Percentiles rank a stretch among this genome's conserved stretches.
Evolutionary conservation across 2,113 vertebrate genomes (phyloP).

Genomic region (Calypte anna): DNA sequence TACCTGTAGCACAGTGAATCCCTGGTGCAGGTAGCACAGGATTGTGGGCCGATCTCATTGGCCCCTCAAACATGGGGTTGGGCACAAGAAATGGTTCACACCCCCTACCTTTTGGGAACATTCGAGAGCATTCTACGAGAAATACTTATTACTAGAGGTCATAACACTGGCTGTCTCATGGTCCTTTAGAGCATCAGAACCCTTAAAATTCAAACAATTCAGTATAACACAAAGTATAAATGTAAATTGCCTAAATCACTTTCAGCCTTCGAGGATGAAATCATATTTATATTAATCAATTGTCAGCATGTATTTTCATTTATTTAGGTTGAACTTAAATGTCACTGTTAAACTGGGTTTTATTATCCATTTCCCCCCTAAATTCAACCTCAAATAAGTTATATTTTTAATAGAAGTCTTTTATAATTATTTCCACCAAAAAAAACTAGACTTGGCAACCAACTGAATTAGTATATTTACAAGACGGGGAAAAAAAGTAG

Average conservation of each 20-base stretch:
- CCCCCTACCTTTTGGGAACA: too few relatives aligned
- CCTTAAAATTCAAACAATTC: conserved; percentile 76
- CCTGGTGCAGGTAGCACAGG: too few relatives aligned
- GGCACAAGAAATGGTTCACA: too few relatives aligned
- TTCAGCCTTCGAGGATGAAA: not conserved
- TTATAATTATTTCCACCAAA: not conserved
- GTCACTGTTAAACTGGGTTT: not conserved
- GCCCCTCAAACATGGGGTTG: too few relatives aligned
- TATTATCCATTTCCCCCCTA: not conserved
- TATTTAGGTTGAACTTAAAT: not conserved
- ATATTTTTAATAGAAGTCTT: not conserved
- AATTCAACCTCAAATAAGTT: not conserved
- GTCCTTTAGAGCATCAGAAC: conserved; percentile 82
- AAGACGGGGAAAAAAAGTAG: not conserved
- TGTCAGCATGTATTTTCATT: not conserved
- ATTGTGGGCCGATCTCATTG: too few relatives aligned
- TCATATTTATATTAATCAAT: not conserved
- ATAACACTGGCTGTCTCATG: conserved; percentile 88
- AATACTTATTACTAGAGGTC: conserved; percentile 76
- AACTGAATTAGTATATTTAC: not conserved
- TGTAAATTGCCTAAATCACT: not conserved
- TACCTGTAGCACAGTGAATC: too few relatives aligned
- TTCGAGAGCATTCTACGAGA: too few relatives aligned
- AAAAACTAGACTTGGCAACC: not conserved
- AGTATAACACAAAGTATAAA: not conserved